Conservation (phyloP, 2,888 invertebrate genomes). For the Quadriops clusia region DNA sequence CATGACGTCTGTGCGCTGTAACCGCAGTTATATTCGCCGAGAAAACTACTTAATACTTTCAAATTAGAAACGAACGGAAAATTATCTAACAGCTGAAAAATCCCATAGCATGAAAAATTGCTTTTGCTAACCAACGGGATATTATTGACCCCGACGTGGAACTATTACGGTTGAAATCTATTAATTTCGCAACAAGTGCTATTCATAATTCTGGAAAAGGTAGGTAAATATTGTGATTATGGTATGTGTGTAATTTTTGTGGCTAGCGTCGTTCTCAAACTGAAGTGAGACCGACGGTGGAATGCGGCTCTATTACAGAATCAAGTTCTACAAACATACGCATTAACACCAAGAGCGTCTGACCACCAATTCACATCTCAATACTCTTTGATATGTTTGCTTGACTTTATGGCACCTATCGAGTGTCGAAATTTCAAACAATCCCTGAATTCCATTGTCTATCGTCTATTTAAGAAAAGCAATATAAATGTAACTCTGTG, state of each 20-base stretch:
- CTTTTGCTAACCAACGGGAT: too few species aligned
- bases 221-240: conserved; percentile 7
- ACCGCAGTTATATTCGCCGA: too few species aligned
- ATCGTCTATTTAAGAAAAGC: conserved; percentile 2
- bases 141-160: too few species aligned
- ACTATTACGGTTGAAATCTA: too few species aligned
- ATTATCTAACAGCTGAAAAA: too few species aligned
- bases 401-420: conserved; percentile 28
- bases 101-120: too few species aligned
- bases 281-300: conserved; percentile 21
- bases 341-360: conserved; percentile 34
- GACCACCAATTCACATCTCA: conserved; percentile 37
- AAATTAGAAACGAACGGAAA: too few species aligned
- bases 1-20: too few species aligned
- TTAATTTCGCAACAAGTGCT: too few species aligned
- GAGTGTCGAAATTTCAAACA: conserved; percentile 22
- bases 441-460: background rate
- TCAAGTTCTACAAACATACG: conserved; percentile 38
- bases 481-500: too few species aligned
- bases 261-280: conserved; percentile 13
- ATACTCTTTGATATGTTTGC: conserved; percentile 32
- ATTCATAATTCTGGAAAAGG: too few species aligned
- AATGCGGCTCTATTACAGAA: conserved; percentile 38
- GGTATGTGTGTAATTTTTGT: conserved; percentile 10
- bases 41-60: too few species aligned